phyloP scores from a whole-genome alignment of 1,140 invertebrate species.

The Teleopsis dalmanni region DNA sequence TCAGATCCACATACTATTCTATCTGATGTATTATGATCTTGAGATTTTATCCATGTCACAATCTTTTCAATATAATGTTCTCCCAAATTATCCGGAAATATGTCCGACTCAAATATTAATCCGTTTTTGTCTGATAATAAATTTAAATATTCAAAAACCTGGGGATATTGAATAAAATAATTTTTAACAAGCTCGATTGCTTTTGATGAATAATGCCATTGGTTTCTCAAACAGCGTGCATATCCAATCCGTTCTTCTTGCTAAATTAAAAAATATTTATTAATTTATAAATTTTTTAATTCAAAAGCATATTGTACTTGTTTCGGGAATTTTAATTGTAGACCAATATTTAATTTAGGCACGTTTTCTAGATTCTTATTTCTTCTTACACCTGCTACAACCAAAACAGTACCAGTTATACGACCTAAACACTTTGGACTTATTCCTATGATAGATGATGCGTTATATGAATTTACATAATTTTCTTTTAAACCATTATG shows the following conservation, averaged over 20 bases:
- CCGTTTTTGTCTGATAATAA: slow-evolving; percentile 47
- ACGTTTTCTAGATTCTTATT: slow-evolving; percentile 38
- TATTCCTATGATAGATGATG: slow-evolving; percentile 48
- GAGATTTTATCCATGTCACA: slow-evolving; percentile 61
- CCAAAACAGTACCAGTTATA: slow-evolving; percentile 73
- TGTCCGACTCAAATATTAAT: slow-evolving; percentile 54
- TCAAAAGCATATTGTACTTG: slow-evolving; percentile 50
- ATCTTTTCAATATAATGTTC: slow-evolving; percentile 53
- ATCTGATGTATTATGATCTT: slow-evolving; percentile 54
- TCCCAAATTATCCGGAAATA: slow-evolving; percentile 49
- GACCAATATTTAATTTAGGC: slow-evolving; percentile 74
- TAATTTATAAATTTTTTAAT: slow-evolving; percentile 15
- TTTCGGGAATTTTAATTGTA: slow-evolving; percentile 88
- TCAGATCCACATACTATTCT: slow-evolving; percentile 59
- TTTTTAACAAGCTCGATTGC: slow-evolving; percentile 54
- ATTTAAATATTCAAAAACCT: slow-evolving; percentile 59
- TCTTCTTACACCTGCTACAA: slow-evolving; percentile 47
- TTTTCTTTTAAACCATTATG: slow-evolving; percentile 30
- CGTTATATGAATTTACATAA: slow-evolving; percentile 37
- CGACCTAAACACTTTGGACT: slow-evolving; percentile 64
- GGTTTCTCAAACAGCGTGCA: slow-evolving; percentile 60
- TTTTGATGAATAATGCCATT: slow-evolving; percentile 78
- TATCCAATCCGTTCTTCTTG: slow-evolving; percentile 70
- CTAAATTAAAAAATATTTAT: slow-evolving; percentile 19
- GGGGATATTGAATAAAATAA: slow-evolving; percentile 66